Evolutionary conservation across 2,888 invertebrate genomes (phyloP).

Genomic region (Epirrita christyi): DNA sequence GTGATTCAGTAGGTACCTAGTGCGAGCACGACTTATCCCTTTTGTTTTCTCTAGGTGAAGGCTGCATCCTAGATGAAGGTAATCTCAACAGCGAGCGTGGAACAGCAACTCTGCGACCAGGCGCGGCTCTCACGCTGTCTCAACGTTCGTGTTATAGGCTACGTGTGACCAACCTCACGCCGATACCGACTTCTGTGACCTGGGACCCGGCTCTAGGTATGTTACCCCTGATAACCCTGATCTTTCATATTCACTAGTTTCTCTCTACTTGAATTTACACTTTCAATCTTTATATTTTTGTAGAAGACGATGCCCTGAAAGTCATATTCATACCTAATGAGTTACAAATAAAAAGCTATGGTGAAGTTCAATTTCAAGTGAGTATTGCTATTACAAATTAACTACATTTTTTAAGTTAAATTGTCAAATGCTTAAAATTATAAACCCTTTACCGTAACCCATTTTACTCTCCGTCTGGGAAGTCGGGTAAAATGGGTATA

Average conservation of each 20-base stretch:
- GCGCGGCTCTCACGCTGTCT: slow-evolving; percentile 45
- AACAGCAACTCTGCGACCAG: slow-evolving; percentile 56
- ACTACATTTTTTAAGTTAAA: too few species aligned
- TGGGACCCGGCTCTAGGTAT: slow-evolving; percentile 60
- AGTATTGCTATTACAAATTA: slow-evolving; percentile 4
- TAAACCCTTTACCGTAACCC: too few species aligned
- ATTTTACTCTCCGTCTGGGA: too few species aligned
- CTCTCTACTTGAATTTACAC: not conserved
- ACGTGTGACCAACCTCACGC: slow-evolving; percentile 60
- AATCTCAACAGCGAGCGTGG: slow-evolving; percentile 31
- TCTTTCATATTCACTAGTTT: too few species aligned
- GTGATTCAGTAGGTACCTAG: too few species aligned
- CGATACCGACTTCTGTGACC: slow-evolving; percentile 54
- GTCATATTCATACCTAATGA: slow-evolving; percentile 58
- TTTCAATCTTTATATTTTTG: slow-evolving; percentile 29
- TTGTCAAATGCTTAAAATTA: too few species aligned
- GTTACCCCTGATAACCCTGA: too few species aligned
- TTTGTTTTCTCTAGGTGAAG: slow-evolving; percentile 25
- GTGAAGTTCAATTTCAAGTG: slow-evolving; percentile 49
- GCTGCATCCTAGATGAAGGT: slow-evolving; percentile 48
- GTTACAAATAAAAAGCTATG: slow-evolving; percentile 49
- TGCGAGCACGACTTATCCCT: too few species aligned
- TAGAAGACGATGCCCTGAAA: slow-evolving; percentile 55
- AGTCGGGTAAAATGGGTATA: too few species aligned
- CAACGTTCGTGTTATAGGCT: slow-evolving; percentile 54